A percentile compares a stretch with the other conserved stretches of the same genome.
These are phyloP conservation scores for Littorina saxatilis DNA, from an alignment of 1,140 invertebrate species.

Conservation along the genomic window DNA sequence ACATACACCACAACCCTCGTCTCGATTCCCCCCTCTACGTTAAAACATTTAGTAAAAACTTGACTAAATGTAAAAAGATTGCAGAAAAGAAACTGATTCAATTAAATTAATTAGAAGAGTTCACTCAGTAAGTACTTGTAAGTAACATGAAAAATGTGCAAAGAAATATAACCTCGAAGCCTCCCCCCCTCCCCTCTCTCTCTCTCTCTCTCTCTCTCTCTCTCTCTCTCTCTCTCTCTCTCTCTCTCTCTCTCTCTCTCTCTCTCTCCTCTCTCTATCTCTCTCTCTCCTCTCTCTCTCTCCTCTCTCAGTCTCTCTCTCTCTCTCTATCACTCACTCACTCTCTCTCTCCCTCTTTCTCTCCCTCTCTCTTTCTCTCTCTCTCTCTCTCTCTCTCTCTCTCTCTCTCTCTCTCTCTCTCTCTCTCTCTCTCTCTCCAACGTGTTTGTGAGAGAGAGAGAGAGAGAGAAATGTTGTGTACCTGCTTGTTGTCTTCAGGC, in stretches of 20 bases:
- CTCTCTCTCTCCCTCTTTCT: neutral
- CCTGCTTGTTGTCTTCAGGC: no score
- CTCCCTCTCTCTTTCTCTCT: conserved; percentile 2
- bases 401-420: neutral
- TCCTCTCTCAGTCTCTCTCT: neutral
- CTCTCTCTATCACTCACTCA: neutral
- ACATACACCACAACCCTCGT: no score
- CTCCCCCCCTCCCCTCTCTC: neutral
- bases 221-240: neutral
- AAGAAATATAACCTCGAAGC: no score
- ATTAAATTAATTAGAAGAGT: no score
- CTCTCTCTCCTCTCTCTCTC: conserved; percentile 9
- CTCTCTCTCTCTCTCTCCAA: neutral
- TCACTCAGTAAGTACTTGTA: no score
- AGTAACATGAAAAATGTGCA: no score
- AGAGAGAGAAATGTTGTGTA: neutral
- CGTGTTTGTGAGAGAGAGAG: neutral
- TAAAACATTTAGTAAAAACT: no score
- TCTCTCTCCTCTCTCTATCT: neutral
- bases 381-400: neutral
- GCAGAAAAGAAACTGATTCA: no score
- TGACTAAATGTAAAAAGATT: no score
- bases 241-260: neutral
- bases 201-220: neutral
- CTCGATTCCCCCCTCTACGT: no score